Evolutionary conservation across 2,888 invertebrate genomes (phyloP).

Genomic region (Tribolium freemani): DNA sequence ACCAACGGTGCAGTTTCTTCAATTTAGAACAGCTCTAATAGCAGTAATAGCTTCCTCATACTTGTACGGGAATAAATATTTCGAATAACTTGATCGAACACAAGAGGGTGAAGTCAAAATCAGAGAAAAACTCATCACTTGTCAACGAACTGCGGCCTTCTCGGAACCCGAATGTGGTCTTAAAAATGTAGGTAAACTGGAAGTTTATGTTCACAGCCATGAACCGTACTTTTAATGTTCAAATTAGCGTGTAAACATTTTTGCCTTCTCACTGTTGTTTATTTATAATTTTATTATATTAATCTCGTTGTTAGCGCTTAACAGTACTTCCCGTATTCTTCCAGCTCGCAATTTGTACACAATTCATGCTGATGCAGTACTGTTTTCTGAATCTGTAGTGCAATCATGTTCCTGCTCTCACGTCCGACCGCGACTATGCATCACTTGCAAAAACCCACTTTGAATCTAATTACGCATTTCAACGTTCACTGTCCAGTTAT

Average conservation of each 20-base stretch:
- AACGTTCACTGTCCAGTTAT: conserved; percentile 27
- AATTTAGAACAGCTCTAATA: no score
- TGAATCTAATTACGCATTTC: conserved; percentile 15
- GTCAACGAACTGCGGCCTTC: no score
- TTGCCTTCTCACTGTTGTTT: not conserved
- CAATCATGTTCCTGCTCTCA: conserved; percentile 37
- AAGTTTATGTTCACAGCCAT: no score
- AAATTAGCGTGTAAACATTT: not conserved
- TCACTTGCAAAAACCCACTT: conserved; percentile 25
- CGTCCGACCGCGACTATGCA: conserved; percentile 31
- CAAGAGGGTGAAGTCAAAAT: no score
- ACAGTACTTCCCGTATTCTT: conserved; percentile 11
- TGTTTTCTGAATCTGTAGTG: conserved; percentile 25
- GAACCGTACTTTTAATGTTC: not conserved
- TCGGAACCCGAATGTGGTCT: no score
- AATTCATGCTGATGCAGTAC: conserved; percentile 26
- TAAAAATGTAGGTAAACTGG: no score
- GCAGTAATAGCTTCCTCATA: no score
- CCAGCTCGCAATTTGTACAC: conserved; percentile 17
- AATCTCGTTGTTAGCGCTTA: not conserved
- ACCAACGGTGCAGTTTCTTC: no score
- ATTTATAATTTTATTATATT: not conserved
- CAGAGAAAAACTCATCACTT: no score
- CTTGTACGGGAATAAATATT: no score
- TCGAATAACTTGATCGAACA: no score